Percentiles rank a stretch among this genome's conserved stretches.
These are phyloP conservation scores for Etia nguti DNA, from an alignment of 2,113 vertebrate genomes.

Conservation along the genomic window DNA sequence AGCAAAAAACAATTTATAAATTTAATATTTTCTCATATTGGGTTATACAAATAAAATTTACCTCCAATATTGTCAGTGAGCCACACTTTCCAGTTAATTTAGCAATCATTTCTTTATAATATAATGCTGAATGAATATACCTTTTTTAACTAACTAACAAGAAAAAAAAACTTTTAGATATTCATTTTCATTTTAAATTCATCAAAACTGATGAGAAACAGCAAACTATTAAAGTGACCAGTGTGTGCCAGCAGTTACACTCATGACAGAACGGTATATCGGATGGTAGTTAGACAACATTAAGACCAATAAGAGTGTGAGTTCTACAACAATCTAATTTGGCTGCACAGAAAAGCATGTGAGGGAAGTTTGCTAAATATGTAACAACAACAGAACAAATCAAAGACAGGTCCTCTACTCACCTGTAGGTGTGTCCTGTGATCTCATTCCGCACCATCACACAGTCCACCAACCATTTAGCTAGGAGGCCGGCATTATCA, in stretches of 20 bases:
- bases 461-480: constrained; percentile 95
- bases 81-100: not conserved
- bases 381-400: not conserved
- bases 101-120: not conserved
- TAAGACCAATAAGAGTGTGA: too few relatives aligned
- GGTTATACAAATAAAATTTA: not conserved
- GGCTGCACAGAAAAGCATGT: not conserved
- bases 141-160: not conserved
- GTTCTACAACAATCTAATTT: not conserved
- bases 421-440: constrained; percentile 91
- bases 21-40: rapidly evolving
- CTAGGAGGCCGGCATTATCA: constrained; percentile 90
- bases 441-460: constrained; percentile 96
- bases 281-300: not conserved
- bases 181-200: not conserved
- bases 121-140: not conserved
- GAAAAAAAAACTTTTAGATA: not conserved
- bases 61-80: not conserved
- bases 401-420: constrained; percentile 24
- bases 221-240: not conserved
- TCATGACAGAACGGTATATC: not conserved
- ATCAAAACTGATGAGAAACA: rapidly evolving
- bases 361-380: rapidly evolving
- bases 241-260: not conserved
- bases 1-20: not conserved